Evolutionary conservation across 2,113 vertebrate genomes (phyloP), one percentile per base, ranked within the genome.

Genomic region (Onychostoma macrolepis): DNA sequence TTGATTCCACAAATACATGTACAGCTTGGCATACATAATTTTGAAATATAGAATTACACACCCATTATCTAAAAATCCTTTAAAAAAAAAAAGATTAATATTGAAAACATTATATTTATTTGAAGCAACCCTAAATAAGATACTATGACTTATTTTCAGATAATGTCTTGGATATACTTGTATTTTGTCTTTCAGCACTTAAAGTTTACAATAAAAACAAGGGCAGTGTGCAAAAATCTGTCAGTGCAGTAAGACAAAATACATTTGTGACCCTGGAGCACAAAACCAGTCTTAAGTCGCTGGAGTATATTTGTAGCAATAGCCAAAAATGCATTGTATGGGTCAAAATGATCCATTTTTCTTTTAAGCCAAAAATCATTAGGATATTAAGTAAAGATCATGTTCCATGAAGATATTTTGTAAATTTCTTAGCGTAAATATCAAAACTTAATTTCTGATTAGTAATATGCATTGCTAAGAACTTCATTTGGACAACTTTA

Each of bases 1-100:
- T 78, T 78, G n/a, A 67, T 48, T 67, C 24, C 45, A 84, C 30
- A 71, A 24, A 84, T 17, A 26, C 11, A 50, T 82, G 33, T 17
- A 75, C 9, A 58, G 19, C 56, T 24, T 58, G 21, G 36, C 65
- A 33, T 69, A 19, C 15, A 69, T 33, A 4, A 30, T 75, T 45
- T 75, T 15, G 41, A 75, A 75, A 75, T 74, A 45, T 26, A 15
- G 41, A 12, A 45, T 75, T 45, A 45, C 5, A 2, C 24, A 26
- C 36, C 7, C 1, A 1, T 26, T 45, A 75, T 45, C 24, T 75
- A 75, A 26, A 75, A 75, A 43, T 43, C 11, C 11, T 43, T 75
- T 4, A 36, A 43, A 74, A 2, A 36, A 36, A 30, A 0, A n/a
- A n/a, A n/a, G n/a, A 50, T 15, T 1, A 19, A 6, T 19, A 24